Percentiles rank a stretch among this genome's conserved stretches.
Conservation (phyloP, 2,113 vertebrate genomes). For the Steatornis caripensis region DNA sequence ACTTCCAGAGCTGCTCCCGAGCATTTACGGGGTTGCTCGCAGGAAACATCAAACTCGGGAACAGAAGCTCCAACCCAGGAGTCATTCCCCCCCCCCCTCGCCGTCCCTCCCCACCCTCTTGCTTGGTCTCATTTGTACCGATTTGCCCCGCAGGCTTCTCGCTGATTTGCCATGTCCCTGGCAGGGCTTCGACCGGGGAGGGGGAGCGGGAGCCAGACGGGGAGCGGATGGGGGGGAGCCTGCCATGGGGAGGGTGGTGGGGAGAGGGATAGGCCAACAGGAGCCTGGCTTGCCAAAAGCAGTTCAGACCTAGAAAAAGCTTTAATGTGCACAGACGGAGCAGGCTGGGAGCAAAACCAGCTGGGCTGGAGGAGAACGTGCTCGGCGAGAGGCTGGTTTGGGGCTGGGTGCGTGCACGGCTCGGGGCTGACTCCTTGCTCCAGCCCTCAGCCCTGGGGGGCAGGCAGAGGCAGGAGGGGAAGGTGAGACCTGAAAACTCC, state of each 20-base stretch:
- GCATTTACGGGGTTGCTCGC: constrained; percentile 29
- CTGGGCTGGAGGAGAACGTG: constrained; percentile 46
- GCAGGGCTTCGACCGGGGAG: constrained; percentile 36
- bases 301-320: constrained; percentile 47
- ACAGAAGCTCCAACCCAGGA: constrained; percentile 30
- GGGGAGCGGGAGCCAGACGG: constrained; percentile 38
- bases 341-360: constrained; percentile 62
- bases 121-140: constrained; percentile 57
- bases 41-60: constrained; percentile 38
- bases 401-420: neutral
- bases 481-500: neutral
- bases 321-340: constrained; percentile 55
- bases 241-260: neutral
- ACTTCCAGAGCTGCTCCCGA: neutral
- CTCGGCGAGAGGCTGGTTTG: constrained; percentile 11
- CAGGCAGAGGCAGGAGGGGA: neutral
- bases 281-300: constrained; percentile 59
- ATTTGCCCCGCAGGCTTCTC: constrained; percentile 60
- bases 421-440: neutral
- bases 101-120: constrained; percentile 40
- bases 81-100: neutral
- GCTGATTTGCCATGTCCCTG: constrained; percentile 60
- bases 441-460: no score
- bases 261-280: neutral
- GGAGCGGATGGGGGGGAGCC: neutral